Evolutionary conservation across 2,113 vertebrate genomes (phyloP), one percentile per base, ranked within the genome.

Genomic region (Ammospiza nelsoni): DNA sequence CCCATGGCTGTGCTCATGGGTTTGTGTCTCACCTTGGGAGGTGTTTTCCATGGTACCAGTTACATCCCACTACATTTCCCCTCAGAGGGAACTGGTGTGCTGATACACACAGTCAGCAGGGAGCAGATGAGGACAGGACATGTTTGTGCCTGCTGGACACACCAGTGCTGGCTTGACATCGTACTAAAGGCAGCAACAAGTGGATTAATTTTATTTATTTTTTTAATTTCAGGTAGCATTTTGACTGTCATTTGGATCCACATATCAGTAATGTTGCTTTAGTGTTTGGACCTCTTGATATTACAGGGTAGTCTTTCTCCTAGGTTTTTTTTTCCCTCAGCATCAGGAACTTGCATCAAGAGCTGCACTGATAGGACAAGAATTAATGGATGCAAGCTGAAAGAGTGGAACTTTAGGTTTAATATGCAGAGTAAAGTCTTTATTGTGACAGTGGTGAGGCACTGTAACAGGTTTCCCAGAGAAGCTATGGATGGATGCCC

Each of bases 1-100:
- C 14, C 5, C 2, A 5, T 67, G 6, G 19, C 41, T 39, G 1
- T 28, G 6, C 18, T 18, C 4, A 0, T 22, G 31, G 22, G 8
- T 22, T 69, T 90, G 8, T 25, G 27, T 73, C 46, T 69, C 7
- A 5, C 7, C 4, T 1, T 39, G 25, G 18, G 25, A 41, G 52
- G 29, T 41, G 72, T 37, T 69, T 37, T 37, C 46, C 29, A 1
- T n/a, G 19, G 28, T 37, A 33, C 10, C 17, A 19, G 5, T 54
- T 19, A 11, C 3, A 9, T 28, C 41, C 15, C 3, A 6, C 13
- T 84, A 18, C 7, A 11, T 49, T 49, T 25, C 33, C 3, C 29
- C 21, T 74, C 5, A 12, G 41, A 14, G 23, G 54, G 46, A 84
- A 1, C 18, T 51, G 8, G 11, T 41, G 27, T 43, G 28, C 71